Evolutionary conservation across 1,140 invertebrate species (phyloP), one percentile per base, ranked within the genome.

Genomic region (Drosophila arizonae): DNA sequence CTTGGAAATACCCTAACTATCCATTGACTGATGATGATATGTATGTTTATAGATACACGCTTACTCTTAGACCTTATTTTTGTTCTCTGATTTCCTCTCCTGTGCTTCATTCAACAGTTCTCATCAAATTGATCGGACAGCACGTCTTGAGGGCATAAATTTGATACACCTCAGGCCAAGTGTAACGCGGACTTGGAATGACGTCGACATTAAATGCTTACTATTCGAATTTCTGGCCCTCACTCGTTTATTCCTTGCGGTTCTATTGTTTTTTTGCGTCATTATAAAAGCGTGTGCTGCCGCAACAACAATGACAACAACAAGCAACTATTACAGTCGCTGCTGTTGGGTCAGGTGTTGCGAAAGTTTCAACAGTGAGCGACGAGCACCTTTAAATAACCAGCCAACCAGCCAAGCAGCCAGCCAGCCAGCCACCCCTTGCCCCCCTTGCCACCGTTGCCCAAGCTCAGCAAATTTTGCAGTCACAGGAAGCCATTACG

Each of bases 401-500:
- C 51, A 61, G 65, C 50, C 57, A 39, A 3, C 10, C 36, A 13
- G 21, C 36, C 33, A 28, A 5, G 3, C 26, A 30, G 4, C 4
- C 28, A 30, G 28, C 28, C 6, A 6, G 2, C 28, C 6, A 30
- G 28, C 28, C 28, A 6, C 0, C 28, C 28, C 3, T 6, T 8
- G 17, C 33, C 11, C 43, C 8, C n/a, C 6, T 46, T 3, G 4
- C 41, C 43, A 0, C 39, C 8, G 21, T 24, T n/a, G 4, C n/a
- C 41, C 41, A 13, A 26, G 41, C 9, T 11, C 56, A 6, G 43
- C 30, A 10, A 5, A 2, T 55, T 36, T 54, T 33, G 15, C 51
- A 15, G 52, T 55, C 52, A 55, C 46, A 75, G 76, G 76, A 77
- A 77, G 61, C 69, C 66, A 77, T 84, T 84, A 77, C 71, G 71